Conservation (phyloP, 2,797 vertebrate species). For the Tamandua tetradactyla region DNA sequence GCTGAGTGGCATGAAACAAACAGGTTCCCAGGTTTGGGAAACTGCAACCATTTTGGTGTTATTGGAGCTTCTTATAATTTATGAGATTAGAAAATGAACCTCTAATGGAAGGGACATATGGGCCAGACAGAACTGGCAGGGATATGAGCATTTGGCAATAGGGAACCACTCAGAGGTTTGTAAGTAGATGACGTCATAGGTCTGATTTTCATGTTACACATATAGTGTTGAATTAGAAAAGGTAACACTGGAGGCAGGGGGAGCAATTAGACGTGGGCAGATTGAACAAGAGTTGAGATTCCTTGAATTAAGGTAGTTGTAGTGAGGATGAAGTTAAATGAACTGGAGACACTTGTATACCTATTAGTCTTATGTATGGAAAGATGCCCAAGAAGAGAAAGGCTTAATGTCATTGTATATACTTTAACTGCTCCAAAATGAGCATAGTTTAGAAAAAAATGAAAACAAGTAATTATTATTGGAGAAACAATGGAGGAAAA, state of each 20-base stretch:
- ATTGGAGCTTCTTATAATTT: background rate
- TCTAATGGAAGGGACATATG: background rate
- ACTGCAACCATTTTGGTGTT: slow-evolving; percentile 18
- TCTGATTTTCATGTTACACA: background rate
- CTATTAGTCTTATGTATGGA: background rate
- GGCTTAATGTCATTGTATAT: background rate
- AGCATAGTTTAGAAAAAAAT: background rate
- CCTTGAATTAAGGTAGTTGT: background rate
- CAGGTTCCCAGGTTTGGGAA: background rate
- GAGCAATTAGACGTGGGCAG: background rate
- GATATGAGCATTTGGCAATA: background rate
- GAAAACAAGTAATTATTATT: background rate
- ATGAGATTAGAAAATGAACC: slow-evolving; percentile 23
- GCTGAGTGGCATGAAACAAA: background rate
- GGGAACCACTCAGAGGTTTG: background rate
- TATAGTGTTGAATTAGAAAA: background rate
- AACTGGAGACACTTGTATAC: background rate
- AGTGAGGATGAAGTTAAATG: background rate
- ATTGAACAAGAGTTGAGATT: background rate
- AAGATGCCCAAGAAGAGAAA: background rate
- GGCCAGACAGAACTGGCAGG: background rate
- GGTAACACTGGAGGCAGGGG: background rate
- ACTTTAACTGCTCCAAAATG: background rate
- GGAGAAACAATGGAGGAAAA: background rate
- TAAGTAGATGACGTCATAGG: background rate